phyloP scores from a whole-genome alignment of 1,140 invertebrate genomes.

The Drosophila miranda region DNA sequence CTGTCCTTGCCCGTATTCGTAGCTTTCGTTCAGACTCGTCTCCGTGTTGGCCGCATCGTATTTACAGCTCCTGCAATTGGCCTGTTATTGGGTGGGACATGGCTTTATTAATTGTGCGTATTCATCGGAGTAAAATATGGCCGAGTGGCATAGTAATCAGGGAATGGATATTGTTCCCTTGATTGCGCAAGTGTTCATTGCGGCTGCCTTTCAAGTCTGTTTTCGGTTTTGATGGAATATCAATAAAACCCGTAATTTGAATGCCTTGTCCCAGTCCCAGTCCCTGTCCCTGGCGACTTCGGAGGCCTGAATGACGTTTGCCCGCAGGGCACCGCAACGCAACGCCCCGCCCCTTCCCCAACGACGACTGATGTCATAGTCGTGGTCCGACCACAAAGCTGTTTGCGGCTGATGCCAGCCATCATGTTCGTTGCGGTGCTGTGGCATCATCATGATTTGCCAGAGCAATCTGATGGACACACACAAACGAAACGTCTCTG shows the following conservation, averaged over 20 bases:
- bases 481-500: constrained; percentile 32
- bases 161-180: too few species aligned
- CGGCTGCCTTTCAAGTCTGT: constrained; percentile 6
- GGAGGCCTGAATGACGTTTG: too few species aligned
- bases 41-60: constrained; percentile 73
- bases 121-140: background rate
- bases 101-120: background rate
- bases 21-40: constrained; percentile 65
- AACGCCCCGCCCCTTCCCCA: too few species aligned
- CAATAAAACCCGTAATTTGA: constrained; percentile 63
- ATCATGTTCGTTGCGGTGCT: constrained; percentile 71
- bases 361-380: constrained; percentile 38
- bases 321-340: too few species aligned
- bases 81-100: constrained; percentile 25
- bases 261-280: too few species aligned
- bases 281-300: background rate
- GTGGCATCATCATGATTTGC: constrained; percentile 70
- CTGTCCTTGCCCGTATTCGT: constrained; percentile 58
- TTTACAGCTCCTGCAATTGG: constrained; percentile 74
- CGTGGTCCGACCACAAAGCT: constrained; percentile 54
- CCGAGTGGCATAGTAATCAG: too few species aligned
- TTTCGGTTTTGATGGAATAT: constrained; percentile 20
- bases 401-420: constrained; percentile 46
- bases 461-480: constrained; percentile 47
- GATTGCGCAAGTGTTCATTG: constrained; percentile 2